A percentile compares a stretch with the other conserved stretches of the same genome.
Evolutionary conservation across 2,113 vertebrate species (phyloP).

Genomic region (Oxyruncus cristatus): DNA sequence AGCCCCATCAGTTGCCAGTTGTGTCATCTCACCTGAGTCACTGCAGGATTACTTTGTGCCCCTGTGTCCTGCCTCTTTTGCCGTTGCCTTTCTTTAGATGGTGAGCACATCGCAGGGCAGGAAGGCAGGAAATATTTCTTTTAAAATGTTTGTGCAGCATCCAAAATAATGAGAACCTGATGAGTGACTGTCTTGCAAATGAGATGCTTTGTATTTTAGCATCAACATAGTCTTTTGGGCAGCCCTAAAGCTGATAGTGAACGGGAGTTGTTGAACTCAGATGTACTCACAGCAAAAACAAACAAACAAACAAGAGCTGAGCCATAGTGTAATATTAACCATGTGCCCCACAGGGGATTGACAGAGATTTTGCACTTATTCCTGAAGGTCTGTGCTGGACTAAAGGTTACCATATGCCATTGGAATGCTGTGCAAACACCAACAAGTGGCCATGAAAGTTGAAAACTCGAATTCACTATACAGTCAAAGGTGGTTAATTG

Average conservation of each 20-base stretch:
- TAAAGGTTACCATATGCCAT: conserved; percentile 37
- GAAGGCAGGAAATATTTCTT: background rate
- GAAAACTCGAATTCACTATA: conserved; percentile 26
- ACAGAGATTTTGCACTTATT: background rate
- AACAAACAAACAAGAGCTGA: background rate
- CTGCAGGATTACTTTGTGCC: background rate
- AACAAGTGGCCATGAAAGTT: background rate
- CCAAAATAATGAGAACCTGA: background rate
- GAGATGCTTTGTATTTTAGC: background rate
- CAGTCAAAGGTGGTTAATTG: conserved; percentile 33
- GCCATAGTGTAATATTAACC: conserved; percentile 11
- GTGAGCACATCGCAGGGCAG: background rate
- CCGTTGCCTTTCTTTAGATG: background rate
- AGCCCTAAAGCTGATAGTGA: background rate
- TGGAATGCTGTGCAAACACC: conserved; percentile 49
- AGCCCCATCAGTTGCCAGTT: background rate
- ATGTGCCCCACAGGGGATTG: background rate
- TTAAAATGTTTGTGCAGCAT: background rate
- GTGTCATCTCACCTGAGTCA: background rate
- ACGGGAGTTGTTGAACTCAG: background rate
- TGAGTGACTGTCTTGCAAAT: background rate
- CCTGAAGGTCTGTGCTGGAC: background rate
- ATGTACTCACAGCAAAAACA: background rate
- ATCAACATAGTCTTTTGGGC: background rate
- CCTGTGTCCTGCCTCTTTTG: background rate